A percentile compares a stretch with the other conserved stretches of the same genome.
These are phyloP conservation scores for Zaprionus camerounensis DNA, from an alignment of 1,140 invertebrate species.

Conservation along the genomic window DNA sequence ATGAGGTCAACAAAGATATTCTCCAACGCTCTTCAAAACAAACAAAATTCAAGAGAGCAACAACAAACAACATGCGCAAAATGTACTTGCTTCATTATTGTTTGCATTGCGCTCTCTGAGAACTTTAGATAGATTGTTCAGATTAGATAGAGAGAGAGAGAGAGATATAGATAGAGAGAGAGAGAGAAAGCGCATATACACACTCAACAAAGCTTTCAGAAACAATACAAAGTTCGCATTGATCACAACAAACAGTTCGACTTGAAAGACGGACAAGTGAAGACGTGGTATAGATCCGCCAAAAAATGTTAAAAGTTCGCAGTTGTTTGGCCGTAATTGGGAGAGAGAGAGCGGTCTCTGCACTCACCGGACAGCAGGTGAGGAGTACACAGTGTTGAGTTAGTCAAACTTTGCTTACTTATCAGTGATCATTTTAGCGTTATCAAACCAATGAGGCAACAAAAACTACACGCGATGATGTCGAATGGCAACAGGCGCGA, in stretches of 20 bases:
- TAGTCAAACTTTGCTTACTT: not conserved
- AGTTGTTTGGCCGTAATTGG: conserved; percentile 33
- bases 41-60: not conserved
- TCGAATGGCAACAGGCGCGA: conserved; percentile 56
- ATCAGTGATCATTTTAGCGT: conserved; percentile 31
- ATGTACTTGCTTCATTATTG: not conserved
- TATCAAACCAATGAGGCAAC: conserved; percentile 52
- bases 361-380: conserved; percentile 27
- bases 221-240: not conserved
- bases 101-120: not conserved
- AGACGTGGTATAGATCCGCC: conserved; percentile 4
- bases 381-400: not conserved
- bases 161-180: not conserved
- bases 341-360: conserved; percentile 25
- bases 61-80: not conserved
- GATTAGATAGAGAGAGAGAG: not conserved
- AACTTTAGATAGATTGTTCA: not conserved
- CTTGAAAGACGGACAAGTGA: conserved; percentile 9
- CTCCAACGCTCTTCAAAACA: not conserved
- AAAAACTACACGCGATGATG: conserved; percentile 10
- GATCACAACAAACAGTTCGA: conserved; percentile 17
- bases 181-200: no score
- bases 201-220: conserved; percentile 3
- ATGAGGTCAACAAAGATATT: not conserved
- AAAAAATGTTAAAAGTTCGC: conserved; percentile 55